phyloP scores from a whole-genome alignment of 2,888 invertebrate genomes.

The Andrena bucephala region DNA sequence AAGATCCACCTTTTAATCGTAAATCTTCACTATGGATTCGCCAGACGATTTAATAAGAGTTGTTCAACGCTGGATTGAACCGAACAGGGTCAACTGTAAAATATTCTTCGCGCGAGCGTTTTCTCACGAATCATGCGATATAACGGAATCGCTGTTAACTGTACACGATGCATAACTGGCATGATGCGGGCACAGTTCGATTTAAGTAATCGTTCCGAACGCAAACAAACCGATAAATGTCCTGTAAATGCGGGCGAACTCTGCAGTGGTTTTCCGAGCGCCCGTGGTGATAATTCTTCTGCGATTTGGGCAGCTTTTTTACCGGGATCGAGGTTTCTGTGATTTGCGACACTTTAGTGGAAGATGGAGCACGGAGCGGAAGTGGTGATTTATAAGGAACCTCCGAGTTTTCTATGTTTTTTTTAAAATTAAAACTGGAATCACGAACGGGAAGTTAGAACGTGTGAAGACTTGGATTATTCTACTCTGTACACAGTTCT shows the following conservation, averaged over 20 bases:
- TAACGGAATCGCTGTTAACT: background rate
- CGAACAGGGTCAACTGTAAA: background rate
- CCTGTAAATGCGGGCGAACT: slow-evolving; percentile 39
- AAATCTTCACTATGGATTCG: too few species aligned
- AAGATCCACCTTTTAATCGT: too few species aligned
- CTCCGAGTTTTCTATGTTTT: background rate
- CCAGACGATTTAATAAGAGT: too few species aligned
- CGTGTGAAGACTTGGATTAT: slow-evolving; percentile 7
- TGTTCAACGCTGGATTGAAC: too few species aligned
- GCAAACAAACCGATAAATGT: slow-evolving; percentile 42
- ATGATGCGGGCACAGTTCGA: slow-evolving; percentile 41
- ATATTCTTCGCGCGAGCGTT: background rate
- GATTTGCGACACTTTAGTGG: slow-evolving; percentile 8
- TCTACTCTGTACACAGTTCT: background rate
- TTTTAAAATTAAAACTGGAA: background rate
- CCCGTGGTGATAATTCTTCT: slow-evolving; percentile 16
- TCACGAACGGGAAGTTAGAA: background rate
- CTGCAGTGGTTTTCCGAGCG: slow-evolving; percentile 3
- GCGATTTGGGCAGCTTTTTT: slow-evolving; percentile 1
- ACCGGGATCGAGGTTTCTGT: background rate
- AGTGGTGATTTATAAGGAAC: background rate
- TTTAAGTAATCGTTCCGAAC: slow-evolving; percentile 25
- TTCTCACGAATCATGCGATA: background rate
- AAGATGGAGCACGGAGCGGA: background rate
- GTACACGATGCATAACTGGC: background rate